Evolutionary conservation across 2,888 invertebrate genomes (phyloP), one percentile per base, ranked within the genome.

Genomic region (Lymantria monacha): DNA sequence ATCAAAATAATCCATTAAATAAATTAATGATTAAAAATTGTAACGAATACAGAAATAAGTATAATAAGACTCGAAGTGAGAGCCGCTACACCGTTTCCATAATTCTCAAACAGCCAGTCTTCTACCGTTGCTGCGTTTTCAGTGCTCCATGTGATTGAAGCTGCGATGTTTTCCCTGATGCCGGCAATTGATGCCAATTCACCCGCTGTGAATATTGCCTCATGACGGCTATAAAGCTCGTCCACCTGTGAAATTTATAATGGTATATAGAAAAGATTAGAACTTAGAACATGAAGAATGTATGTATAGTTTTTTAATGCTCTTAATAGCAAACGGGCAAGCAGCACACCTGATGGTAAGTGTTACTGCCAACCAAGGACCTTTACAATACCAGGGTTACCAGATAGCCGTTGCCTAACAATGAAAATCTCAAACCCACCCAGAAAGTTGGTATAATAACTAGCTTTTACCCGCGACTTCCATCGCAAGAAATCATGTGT

Each of bases 91-190:
- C 71, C 67, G 51, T 61, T 78, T 13, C 61, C 62, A 2, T 73
- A 84, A 69, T 82, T 80, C 0, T 66, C 58, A 3, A 49, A 62
- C 0, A 91, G 70, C 90, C 90, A 91, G 1, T 61, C 51, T 14
- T 79, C 76, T 0, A 91, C 84, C 0, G 64, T 44, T 0, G 57
- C 63, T 1, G 79, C 75, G 59, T 89, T 78, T 7, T 69, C 57
- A 0, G 64, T 52, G 5, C 63, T 76, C 91, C 91, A 91, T 0
- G 76, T 62, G n/a, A 87, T 76, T 0, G 90, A 83, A 0, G 87
- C 85, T 0, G 68, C 81, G 0, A 90, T 83, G 48, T 88, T 88
- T 46, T 86, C 87, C n/a, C 73, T 64, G 30, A 88, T 87, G 7
- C 77, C 83, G 0, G 56, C 76, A 1, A 88, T 70, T 0, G 86